Conservation (phyloP, 2,888 invertebrate species). For the Doris montereyensis region DNA sequence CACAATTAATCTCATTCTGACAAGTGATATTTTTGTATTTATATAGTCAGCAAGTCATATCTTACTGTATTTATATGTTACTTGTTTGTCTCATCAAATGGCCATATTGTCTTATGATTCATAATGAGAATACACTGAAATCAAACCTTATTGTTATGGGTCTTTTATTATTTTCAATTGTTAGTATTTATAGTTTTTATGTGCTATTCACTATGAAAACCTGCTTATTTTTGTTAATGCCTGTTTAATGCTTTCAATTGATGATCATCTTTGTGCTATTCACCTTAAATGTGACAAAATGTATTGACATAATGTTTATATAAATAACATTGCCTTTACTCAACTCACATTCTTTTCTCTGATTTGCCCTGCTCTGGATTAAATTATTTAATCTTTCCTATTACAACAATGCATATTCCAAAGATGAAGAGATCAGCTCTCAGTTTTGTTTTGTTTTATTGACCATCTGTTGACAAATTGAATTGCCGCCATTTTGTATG, state of each 20-base stretch:
- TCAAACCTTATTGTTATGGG: too few relatives aligned
- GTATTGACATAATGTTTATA: too few relatives aligned
- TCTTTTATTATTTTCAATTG: too few relatives aligned
- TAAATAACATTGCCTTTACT: slow-evolving; percentile 24
- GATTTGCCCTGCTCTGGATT: background rate
- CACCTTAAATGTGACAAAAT: too few relatives aligned
- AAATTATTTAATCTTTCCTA: too few relatives aligned
- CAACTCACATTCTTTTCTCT: background rate
- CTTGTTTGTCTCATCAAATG: slow-evolving; percentile 20
- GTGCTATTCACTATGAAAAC: too few relatives aligned
- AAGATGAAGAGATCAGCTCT: slow-evolving; percentile 32
- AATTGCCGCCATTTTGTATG: slow-evolving; percentile 27
- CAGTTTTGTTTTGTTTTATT: background rate
- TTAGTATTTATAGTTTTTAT: too few relatives aligned
- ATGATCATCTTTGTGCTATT: too few relatives aligned
- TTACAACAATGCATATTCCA: slow-evolving; percentile 28
- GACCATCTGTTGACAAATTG: slow-evolving; percentile 14
- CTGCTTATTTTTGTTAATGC: too few relatives aligned
- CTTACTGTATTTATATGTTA: background rate
- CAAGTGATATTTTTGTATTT: slow-evolving; percentile 36
- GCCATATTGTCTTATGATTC: slow-evolving; percentile 24
- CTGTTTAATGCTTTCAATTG: too few relatives aligned
- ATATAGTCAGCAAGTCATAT: slow-evolving; percentile 33
- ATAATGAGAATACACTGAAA: too few relatives aligned
- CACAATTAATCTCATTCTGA: background rate